These are phyloP conservation scores for Chalcosyrphus nemorum DNA, from an alignment of 2,888 invertebrate species.

Conservation along the genomic window DNA sequence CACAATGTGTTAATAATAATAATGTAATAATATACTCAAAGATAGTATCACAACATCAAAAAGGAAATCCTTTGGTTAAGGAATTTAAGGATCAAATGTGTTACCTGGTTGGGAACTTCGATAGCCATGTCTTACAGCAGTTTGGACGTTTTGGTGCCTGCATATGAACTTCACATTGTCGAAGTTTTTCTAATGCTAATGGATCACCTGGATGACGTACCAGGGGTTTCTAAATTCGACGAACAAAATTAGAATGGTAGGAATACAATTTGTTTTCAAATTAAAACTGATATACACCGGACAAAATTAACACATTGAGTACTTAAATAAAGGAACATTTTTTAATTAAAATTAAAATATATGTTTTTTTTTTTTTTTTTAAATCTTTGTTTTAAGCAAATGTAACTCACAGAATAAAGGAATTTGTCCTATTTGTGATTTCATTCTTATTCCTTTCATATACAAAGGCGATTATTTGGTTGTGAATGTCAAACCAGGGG, in stretches of 20 bases:
- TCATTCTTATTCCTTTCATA: too few species aligned
- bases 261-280: slow-evolving; percentile 43
- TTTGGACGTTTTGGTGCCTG: slow-evolving; percentile 90
- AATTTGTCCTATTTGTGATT: too few species aligned
- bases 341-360: background rate
- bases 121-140: slow-evolving; percentile 96
- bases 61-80: slow-evolving; percentile 80
- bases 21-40: slow-evolving; percentile 72
- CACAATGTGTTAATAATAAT: slow-evolving; percentile 67
- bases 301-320: slow-evolving; percentile 14
- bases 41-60: slow-evolving; percentile 82
- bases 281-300: slow-evolving; percentile 18
- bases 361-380: too few species aligned
- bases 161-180: slow-evolving; percentile 96
- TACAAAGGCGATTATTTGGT: too few species aligned
- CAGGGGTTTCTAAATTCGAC: slow-evolving; percentile 89
- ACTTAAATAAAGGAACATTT: background rate
- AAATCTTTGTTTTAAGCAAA: too few species aligned
- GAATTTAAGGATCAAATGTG: slow-evolving; percentile 68
- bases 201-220: slow-evolving; percentile 91
- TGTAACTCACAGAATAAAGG: too few species aligned
- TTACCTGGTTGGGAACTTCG: slow-evolving; percentile 94
- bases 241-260: slow-evolving; percentile 41
- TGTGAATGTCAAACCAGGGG: too few species aligned
- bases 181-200: slow-evolving; percentile 90